Evolutionary conservation across 2,888 invertebrate genomes (phyloP), one percentile per base, ranked within the genome.

Genomic region (Hofmannophila pseudospretella): DNA sequence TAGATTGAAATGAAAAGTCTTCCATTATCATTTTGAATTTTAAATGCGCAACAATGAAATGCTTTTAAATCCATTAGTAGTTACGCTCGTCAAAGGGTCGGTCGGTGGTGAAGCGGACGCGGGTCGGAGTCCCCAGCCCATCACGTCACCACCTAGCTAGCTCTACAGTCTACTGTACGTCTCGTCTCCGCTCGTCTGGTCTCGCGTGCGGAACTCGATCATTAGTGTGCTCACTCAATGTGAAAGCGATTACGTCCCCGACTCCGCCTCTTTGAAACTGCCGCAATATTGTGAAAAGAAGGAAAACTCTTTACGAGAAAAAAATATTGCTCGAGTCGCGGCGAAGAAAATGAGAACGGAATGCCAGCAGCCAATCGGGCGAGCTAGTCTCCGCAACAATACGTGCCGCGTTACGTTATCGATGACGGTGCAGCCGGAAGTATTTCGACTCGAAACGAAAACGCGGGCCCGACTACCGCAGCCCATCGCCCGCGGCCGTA

Each of bases 171-270:
- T 22, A 2, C 7, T n/a, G 7, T 42, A 31, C 42, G 23, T 49
- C 44, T 41, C 42, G 47, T 41, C 46, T 41, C 47, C 56, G n/a
- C n/a, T n/a, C n/a, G 58, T 61, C 53, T 53, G 66, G 69, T 56
- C 62, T 62, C 51, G 55, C 58, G 64, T 66, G 63, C 84, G 85
- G 86, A 86, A 85, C 84, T 78, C 75, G 69, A 81, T 86, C 86
- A 85, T 86, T 86, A 86, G 84, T 81, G 81, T 85, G 85, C 63
- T 82, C 85, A 80, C 75, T 84, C 85, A 67, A 79, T 77, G 76
- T 69, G 80, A 84, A 86, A 85, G 76, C 76, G 84, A 81, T 84
- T 82, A 80, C 73, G 74, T 72, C 77, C 78, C 66, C 61, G 64
- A 67, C 70, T 70, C 67, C 66, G 65, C 74, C 74, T 63, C 75